A percentile compares a stretch with the other conserved stretches of the same genome.
Evolutionary conservation across 2,888 invertebrate genomes (phyloP).

Genomic region (Strigamia crassipes): DNA sequence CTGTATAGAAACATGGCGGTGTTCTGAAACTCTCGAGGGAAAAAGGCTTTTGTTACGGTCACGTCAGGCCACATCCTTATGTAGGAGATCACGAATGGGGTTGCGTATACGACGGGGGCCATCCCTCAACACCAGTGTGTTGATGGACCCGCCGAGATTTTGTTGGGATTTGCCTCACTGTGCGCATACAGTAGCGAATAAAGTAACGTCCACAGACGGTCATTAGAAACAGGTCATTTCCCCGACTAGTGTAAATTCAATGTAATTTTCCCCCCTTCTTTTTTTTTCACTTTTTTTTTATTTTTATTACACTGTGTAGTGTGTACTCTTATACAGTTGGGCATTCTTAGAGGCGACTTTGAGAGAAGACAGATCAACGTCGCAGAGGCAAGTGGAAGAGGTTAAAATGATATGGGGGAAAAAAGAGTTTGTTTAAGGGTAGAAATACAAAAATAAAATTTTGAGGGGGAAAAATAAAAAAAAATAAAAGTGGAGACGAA

Average conservation of each 20-base stretch:
- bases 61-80: slow-evolving; percentile 28
- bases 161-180: neutral
- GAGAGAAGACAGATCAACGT: slow-evolving; percentile 24
- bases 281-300: neutral
- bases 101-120: slow-evolving; percentile 17
- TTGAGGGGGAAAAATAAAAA: neutral
- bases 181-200: neutral
- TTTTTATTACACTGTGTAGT: neutral
- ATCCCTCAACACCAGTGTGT: slow-evolving; percentile 18
- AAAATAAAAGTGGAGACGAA: neutral
- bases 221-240: slow-evolving; percentile 35
- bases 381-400: slow-evolving; percentile 20
- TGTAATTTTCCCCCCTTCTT: neutral
- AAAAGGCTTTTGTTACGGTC: slow-evolving; percentile 33
- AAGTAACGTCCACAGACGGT: neutral
- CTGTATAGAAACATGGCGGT: neutral
- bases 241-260: neutral
- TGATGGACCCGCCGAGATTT: slow-evolving; percentile 39
- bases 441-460: slow-evolving; percentile 12
- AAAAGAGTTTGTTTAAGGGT: neutral
- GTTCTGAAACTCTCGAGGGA: slow-evolving; percentile 5
- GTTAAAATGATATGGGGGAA: slow-evolving; percentile 29
- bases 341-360: slow-evolving; percentile 1
- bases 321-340: neutral
- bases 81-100: slow-evolving; percentile 32